These are phyloP conservation scores for Megaceryle torquata DNA, from an alignment of 2,113 vertebrate species.

Conservation along the genomic window DNA sequence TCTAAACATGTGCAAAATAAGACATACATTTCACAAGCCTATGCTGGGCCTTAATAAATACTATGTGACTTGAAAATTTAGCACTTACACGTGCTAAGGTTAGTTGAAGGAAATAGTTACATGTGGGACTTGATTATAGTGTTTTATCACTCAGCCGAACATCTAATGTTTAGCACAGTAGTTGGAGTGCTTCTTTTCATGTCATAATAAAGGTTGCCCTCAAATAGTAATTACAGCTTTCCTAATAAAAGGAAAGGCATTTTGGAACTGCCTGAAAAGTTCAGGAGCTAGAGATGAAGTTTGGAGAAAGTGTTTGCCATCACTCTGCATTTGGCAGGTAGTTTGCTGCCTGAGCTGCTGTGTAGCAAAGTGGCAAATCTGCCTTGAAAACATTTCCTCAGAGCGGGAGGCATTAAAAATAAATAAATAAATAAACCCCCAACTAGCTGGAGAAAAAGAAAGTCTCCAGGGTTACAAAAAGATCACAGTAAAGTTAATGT, in stretches of 20 bases:
- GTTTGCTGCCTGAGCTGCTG: background rate
- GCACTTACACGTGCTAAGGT: background rate
- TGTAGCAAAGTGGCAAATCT: background rate
- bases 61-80: background rate
- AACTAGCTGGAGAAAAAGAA: background rate
- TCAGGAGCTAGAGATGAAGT: background rate
- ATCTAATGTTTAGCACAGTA: constrained; percentile 38
- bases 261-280: constrained; percentile 34
- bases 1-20: background rate
- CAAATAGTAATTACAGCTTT: constrained; percentile 55
- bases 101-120: constrained; percentile 29
- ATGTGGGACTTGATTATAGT: constrained; percentile 55
- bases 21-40: background rate
- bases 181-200: constrained; percentile 43
- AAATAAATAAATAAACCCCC: too few relatives aligned
- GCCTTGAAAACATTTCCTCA: background rate
- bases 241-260: constrained; percentile 15
- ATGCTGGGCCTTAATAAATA: background rate
- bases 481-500: background rate
- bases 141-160: constrained; percentile 31
- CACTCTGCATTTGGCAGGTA: background rate
- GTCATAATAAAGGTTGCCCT: constrained; percentile 50
- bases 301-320: background rate
- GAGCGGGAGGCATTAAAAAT: too few relatives aligned
- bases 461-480: background rate